Conservation (phyloP, 2,797 vertebrate genomes). For the Myotis pilosus region DNA sequence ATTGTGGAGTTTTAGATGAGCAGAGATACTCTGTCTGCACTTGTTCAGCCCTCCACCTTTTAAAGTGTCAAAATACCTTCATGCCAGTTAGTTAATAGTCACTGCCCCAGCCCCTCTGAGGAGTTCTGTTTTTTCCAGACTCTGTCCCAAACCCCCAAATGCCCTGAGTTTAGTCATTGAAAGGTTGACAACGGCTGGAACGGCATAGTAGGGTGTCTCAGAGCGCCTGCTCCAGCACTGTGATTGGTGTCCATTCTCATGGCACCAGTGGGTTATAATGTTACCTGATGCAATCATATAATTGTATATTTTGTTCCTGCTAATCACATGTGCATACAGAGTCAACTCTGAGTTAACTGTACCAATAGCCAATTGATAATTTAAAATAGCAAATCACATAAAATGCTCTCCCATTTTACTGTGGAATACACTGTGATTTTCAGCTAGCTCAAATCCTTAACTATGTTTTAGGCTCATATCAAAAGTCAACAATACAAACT, state of each 20-base stretch:
- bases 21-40: background rate
- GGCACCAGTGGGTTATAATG: background rate
- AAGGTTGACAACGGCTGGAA: background rate
- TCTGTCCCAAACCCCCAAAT: background rate
- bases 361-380: background rate
- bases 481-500: constrained; percentile 22
- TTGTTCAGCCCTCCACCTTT: background rate
- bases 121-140: background rate
- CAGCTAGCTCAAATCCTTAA: background rate
- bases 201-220: background rate
- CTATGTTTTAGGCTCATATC: background rate
- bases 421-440: background rate
- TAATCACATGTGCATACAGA: background rate
- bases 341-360: background rate
- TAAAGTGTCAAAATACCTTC: constrained; percentile 8
- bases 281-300: background rate
- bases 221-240: background rate
- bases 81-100: background rate
- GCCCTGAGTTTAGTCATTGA: background rate
- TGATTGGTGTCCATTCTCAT: background rate
- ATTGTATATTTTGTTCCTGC: background rate
- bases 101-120: background rate
- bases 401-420: constrained; percentile 38
- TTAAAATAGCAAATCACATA: constrained; percentile 1
- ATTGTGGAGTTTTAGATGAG: background rate